These are phyloP conservation scores for Nanorana parkeri DNA, from an alignment of 2,113 vertebrate genomes.

Conservation along the genomic window DNA sequence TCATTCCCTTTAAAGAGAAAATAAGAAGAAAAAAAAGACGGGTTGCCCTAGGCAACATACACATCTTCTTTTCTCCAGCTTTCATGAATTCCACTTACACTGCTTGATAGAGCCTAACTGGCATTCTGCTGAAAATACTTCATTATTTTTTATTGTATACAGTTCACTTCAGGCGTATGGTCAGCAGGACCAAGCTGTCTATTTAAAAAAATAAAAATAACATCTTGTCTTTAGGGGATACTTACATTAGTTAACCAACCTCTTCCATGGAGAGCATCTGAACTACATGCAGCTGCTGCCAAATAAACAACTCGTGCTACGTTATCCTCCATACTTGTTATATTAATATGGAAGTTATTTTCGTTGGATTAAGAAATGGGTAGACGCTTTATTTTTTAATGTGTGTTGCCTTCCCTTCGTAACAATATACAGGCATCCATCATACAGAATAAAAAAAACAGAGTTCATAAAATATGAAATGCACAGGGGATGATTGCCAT, in stretches of 20 bases:
- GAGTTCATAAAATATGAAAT: not conserved
- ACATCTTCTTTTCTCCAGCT: no score
- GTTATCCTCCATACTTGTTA: not conserved
- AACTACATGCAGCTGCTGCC: not conserved
- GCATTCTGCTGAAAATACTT: not conserved
- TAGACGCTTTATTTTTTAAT: constrained; percentile 21
- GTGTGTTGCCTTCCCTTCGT: constrained; percentile 4
- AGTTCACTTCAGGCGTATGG: constrained; percentile 36
- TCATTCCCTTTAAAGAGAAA: no score
- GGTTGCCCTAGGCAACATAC: no score
- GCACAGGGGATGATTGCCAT: not conserved
- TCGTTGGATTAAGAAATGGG: not conserved
- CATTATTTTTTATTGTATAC: constrained; percentile 26
- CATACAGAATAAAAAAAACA: not conserved
- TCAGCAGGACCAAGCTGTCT: constrained; percentile 29
- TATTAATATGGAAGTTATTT: not conserved
- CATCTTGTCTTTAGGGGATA: constrained; percentile 36
- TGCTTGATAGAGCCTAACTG: not conserved
- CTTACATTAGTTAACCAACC: constrained; percentile 36
- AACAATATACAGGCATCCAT: constrained; percentile 26
- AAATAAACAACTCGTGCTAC: not conserved
- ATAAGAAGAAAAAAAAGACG: no score
- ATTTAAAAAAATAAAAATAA: constrained; percentile 38
- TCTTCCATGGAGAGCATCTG: not conserved
- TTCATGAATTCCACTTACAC: no score